A percentile compares a stretch with the other conserved stretches of the same genome.
These are phyloP conservation scores for Tetranychus truncatus DNA, from an alignment of 2,888 invertebrate species.

Conservation along the genomic window DNA sequence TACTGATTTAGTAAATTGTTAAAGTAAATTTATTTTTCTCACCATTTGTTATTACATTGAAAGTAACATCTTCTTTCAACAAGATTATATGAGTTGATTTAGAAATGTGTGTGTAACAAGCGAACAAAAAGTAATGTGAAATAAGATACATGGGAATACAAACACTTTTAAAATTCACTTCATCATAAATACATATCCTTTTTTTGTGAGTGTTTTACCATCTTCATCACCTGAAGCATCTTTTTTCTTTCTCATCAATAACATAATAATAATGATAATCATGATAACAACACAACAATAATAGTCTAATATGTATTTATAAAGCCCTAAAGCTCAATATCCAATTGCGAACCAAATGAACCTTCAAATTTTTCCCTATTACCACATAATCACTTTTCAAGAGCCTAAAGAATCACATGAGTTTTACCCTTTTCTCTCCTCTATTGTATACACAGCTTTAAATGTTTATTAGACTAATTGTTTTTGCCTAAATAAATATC, in stretches of 20 bases:
- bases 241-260: slow-evolving; percentile 15
- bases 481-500: too few relatives aligned
- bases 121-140: not conserved
- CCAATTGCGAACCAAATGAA: too few relatives aligned
- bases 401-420: too few relatives aligned
- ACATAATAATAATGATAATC: not conserved
- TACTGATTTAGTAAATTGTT: not conserved
- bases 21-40: too few relatives aligned
- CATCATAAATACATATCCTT: slow-evolving; percentile 11
- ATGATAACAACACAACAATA: not conserved
- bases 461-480: too few relatives aligned
- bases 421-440: too few relatives aligned
- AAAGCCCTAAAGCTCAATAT: not conserved
- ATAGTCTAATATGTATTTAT: not conserved
- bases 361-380: too few relatives aligned
- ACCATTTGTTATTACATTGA: too few relatives aligned
- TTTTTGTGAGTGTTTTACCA: slow-evolving; percentile 12
- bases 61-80: not conserved
- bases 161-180: slow-evolving; percentile 15
- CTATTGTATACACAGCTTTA: too few relatives aligned
- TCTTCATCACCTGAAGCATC: slow-evolving; percentile 13
- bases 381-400: too few relatives aligned
- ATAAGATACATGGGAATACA: not conserved
- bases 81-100: not conserved
- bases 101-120: too few relatives aligned